Conservation (phyloP, 1,140 invertebrate species). For the Goniozus legneri region DNA sequence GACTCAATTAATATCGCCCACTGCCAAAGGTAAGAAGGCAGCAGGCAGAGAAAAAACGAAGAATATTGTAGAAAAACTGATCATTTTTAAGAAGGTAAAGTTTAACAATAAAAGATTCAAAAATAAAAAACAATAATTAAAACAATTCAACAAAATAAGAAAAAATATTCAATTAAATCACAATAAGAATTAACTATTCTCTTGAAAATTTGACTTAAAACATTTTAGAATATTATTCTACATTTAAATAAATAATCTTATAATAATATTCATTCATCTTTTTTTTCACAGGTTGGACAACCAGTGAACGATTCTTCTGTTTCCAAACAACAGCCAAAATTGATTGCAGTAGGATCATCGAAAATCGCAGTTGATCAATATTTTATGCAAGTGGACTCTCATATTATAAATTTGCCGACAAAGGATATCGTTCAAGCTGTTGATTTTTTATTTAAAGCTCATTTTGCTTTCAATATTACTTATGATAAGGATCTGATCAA, state of each 20-base stretch:
- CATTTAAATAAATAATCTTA: background rate
- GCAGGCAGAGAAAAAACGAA: slow-evolving; percentile 2
- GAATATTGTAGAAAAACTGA: background rate
- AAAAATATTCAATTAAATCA: background rate
- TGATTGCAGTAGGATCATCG: slow-evolving; percentile 1
- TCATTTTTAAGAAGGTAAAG: slow-evolving; percentile 2
- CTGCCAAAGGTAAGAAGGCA: background rate
- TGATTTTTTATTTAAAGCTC: slow-evolving; percentile 7
- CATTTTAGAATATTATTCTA: no score
- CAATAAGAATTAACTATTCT: background rate
- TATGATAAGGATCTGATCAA: slow-evolving; percentile 3
- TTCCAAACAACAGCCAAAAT: slow-evolving; percentile 3
- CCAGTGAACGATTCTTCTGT: background rate
- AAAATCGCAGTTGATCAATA: slow-evolving; percentile 5
- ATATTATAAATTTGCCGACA: background rate
- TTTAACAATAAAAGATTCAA: no score
- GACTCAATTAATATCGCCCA: background rate
- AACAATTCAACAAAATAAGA: background rate
- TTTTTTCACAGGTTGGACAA: background rate
- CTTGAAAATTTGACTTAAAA: no score
- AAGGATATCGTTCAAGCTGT: slow-evolving; percentile 1
- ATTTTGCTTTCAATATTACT: slow-evolving; percentile 3
- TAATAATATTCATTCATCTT: background rate
- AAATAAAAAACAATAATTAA: no score
- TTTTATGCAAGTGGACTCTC: slow-evolving; percentile 1